Percentiles rank a stretch among this genome's conserved stretches.
Evolutionary conservation across 2,113 vertebrate species (phyloP).

Genomic region (Siniperca knerii): DNA sequence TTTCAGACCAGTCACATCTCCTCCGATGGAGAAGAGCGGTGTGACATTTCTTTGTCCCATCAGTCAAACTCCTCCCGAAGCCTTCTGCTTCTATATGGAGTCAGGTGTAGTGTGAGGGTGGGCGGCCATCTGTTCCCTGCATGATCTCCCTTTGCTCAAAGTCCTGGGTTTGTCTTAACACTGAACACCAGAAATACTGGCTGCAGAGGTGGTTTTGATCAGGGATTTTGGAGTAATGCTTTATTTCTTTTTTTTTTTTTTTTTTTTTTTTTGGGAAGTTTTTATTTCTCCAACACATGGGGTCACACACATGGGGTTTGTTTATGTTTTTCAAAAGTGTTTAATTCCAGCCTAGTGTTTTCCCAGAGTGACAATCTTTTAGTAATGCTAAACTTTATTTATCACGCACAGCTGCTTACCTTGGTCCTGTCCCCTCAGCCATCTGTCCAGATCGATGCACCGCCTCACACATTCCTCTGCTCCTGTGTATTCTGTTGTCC

Average conservation of each 20-base stretch:
- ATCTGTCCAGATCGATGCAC: conserved; percentile 62
- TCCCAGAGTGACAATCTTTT: conserved; percentile 43
- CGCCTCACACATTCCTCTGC: conserved; percentile 29
- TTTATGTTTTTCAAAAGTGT: neutral
- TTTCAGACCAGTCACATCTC: conserved; percentile 1
- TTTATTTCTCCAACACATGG: neutral
- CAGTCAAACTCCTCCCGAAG: conserved; percentile 22
- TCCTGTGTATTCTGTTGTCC: conserved; percentile 41
- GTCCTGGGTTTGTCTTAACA: neutral
- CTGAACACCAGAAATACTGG: neutral
- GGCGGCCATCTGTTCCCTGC: conserved; percentile 50
- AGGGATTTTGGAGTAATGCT: neutral
- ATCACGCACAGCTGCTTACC: conserved; percentile 60
- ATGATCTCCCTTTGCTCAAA: conserved; percentile 35
- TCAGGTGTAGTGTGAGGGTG: conserved; percentile 43
- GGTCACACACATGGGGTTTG: neutral
- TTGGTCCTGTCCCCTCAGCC: conserved; percentile 63
- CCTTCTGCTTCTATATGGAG: conserved; percentile 5
- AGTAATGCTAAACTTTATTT: conserved; percentile 53
- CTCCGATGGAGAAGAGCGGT: neutral
- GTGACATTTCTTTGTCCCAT: conserved; percentile 11
- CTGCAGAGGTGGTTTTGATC: neutral
- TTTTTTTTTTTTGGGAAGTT: neutral
- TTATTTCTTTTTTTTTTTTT: neutral
- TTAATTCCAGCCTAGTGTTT: neutral